Base-by-base conservation (phyloP, 2,888 invertebrate genomes). In the Amaurobius ferox region DNA sequence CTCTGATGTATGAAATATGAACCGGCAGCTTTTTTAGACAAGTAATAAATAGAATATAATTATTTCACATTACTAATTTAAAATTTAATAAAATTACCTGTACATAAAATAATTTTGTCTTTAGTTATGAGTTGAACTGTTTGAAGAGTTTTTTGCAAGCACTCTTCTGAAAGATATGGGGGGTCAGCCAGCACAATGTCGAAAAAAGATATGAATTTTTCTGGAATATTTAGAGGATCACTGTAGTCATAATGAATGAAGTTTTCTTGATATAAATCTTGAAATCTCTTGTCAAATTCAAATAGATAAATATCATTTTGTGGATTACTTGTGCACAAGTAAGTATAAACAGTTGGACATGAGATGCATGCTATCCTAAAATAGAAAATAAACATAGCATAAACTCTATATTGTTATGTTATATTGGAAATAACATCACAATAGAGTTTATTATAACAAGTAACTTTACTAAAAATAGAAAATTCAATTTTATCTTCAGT, bases 121-220 rank as follows among this genome's bases (percentile, higher is more conserved):
- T 95, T 95, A 0, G 94, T 92, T 74, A 98, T 91, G 89, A 94
- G 94, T 89, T 94, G 94, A 0, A 98, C 94, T 0, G 97, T 96
- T 81, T 94, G 92, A 0, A 96, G 94, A 0, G 95, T 95, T 92
- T 98, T 97, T 0, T 94, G 93, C 68, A 98, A 93, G 91, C 98
- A 98, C 91, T 98, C 98, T 89, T 96, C 95, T 0, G 97, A 95
- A 1, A 99, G 93, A 92, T 98, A 98, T 0, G 99, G 99, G 0
- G 99, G 98, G 92, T 99, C 98, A 0, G 95, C 96, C 76, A 99
- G 93, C 0, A 98, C 95, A 29, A 98, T 91, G 91, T 98, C 96
- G 91, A 95, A 98, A 66, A 92, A 91, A 23, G 89, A 87, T 76
- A 90, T 88, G 16, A 85, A 72, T 16, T 73, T 72, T 28, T 92